Base-by-base conservation (phyloP, 2,888 invertebrate species). In the Pseudoips prasinana region DNA sequence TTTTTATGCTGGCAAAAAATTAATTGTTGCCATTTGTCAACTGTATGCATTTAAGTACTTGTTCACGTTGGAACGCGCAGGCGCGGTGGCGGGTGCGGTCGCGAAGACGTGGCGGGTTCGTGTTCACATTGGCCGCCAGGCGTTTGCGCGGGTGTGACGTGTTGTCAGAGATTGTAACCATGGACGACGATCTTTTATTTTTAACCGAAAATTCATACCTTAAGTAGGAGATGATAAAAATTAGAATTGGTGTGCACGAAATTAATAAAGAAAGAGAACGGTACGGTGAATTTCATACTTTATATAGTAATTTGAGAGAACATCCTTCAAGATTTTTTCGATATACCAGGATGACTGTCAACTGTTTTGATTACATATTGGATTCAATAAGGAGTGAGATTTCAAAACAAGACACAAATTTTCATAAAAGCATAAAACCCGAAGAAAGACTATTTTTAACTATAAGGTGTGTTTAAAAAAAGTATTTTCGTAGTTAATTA, bases 381-480 rank as follows among this genome's bases (percentile, higher is more conserved):
- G 46, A 48, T 48, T 48, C 48, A 46, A 46, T 52, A 48, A 42
- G 42, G 46, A 52, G 37, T 52, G 43, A 43, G 5, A 46, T 51
- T 43, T 43, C 43, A 46, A 41, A 34, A 43, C 1, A n/a, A 24
- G 47, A 47, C 42, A 45, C 42, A 47, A 37, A 45, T 43, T 42
- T 43, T 47, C 47, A 40, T 46, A 39, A 48, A 42, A 45, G 34
- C 8, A 25, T 39, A 39, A 45, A 42, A 18, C 45, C 48, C 42
- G 41, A 49, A 46, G 46, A 42, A 39, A 39, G 31, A 37, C 40
- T 44, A 18, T 37, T 46, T 46, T 7, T 42, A 42, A 42, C 42
- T 42, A 38, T 41, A 36, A 29, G 34, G 24, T 20, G 29, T 29
- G 41, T 38, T 37, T 33, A 32, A 37, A 37, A 41, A 36, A 29